A percentile compares a stretch with the other conserved stretches of the same genome.
Conservation (phyloP, 2,888 invertebrate species). For the Nomada goodeniana region DNA sequence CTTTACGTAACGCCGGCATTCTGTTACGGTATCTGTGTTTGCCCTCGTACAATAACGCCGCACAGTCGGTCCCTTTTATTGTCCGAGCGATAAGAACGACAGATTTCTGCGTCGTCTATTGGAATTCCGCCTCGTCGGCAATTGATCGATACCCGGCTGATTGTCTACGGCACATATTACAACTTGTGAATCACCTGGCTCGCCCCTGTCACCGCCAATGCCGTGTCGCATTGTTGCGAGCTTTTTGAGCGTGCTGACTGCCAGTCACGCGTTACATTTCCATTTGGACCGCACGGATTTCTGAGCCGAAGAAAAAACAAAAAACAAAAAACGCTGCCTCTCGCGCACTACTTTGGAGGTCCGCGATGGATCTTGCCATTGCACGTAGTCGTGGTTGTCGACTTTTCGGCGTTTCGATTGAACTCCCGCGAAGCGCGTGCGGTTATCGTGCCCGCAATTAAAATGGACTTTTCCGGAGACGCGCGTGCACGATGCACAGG, state of each 20-base stretch:
- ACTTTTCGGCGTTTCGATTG: too few relatives aligned
- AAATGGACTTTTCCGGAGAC: too few relatives aligned
- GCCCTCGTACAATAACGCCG: constrained; percentile 41
- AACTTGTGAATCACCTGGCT: constrained; percentile 36
- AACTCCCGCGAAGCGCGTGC: too few relatives aligned
- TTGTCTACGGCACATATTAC: constrained; percentile 49
- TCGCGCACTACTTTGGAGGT: neutral
- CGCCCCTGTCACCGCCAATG: constrained; percentile 39
- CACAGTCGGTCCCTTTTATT: constrained; percentile 55
- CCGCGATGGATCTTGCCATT: too few relatives aligned
- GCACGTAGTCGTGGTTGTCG: too few relatives aligned
- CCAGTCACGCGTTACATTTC: neutral
- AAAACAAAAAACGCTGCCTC: neutral
- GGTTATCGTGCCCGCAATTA: too few relatives aligned
- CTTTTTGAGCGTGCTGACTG: constrained; percentile 18
- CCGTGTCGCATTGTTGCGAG: constrained; percentile 21
- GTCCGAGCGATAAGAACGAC: constrained; percentile 62
- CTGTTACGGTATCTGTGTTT: constrained; percentile 52
- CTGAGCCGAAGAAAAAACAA: neutral
- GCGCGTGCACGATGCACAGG: too few relatives aligned
- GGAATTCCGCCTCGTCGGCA: constrained; percentile 55
- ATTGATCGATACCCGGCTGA: constrained; percentile 58
- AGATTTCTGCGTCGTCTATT: constrained; percentile 56
- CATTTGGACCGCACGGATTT: neutral
- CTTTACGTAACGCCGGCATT: constrained; percentile 76